Conservation (phyloP, 2,888 invertebrate genomes). For the Apomyelois bistriatella region DNA sequence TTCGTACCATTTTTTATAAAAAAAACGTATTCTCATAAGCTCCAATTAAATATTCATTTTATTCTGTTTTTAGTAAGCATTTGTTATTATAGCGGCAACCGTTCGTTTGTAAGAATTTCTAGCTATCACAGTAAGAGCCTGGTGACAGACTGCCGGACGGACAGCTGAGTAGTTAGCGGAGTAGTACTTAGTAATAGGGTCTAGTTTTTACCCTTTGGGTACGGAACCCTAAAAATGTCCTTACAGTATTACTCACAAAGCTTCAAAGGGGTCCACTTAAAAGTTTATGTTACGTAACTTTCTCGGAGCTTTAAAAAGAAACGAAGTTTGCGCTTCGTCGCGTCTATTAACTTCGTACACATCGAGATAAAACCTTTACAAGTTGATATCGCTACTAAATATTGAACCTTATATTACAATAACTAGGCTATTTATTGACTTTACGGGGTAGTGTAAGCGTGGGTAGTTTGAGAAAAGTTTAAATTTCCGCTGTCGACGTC, state of each 20-base stretch:
- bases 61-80: no score
- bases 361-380: background rate
- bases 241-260: background rate
- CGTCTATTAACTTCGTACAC: background rate
- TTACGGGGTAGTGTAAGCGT: conserved; percentile 19
- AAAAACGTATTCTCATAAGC: no score
- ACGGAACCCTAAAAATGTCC: background rate
- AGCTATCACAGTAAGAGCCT: no score
- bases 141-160: no score
- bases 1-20: no score
- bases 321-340: background rate
- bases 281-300: background rate
- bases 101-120: no score
- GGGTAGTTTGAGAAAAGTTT: conserved; percentile 43
- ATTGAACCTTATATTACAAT: background rate
- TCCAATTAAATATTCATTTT: no score
- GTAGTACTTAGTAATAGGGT: no score
- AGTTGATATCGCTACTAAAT: background rate
- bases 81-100: no score
- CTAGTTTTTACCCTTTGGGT: no score
- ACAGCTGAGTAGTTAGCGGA: no score
- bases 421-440: conserved; percentile 13
- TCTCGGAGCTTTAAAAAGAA: background rate
- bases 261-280: background rate
- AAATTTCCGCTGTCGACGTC: conserved; percentile 42